These are phyloP conservation scores for Adelges cooleyi DNA, from an alignment of 1,140 invertebrate genomes.

Conservation along the genomic window DNA sequence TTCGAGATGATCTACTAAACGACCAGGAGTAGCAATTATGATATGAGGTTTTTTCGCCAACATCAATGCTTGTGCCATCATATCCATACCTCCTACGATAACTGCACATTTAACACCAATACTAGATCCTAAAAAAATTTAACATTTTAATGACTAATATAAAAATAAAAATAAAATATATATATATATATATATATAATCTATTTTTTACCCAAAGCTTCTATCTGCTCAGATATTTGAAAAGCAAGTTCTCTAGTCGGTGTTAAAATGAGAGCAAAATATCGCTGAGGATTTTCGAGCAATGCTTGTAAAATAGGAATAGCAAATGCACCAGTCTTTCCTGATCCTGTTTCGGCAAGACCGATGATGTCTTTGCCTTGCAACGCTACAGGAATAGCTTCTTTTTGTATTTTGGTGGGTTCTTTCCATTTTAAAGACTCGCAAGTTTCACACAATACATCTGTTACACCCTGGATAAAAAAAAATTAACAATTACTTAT, in stretches of 20 bases:
- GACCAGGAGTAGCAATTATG: conserved; percentile 83
- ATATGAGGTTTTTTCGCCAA: conserved; percentile 93
- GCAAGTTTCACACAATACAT: conserved; percentile 83
- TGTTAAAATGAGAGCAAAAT: conserved; percentile 88
- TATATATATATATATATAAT: no score
- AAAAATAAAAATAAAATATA: neutral
- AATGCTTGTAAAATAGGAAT: conserved; percentile 87
- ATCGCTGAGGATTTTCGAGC: conserved; percentile 78
- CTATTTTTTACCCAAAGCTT: conserved; percentile 61
- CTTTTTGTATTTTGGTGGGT: conserved; percentile 89
- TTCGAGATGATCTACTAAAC: conserved; percentile 80
- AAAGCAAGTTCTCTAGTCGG: conserved; percentile 95
- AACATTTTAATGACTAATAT: neutral
- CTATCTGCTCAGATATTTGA: conserved; percentile 92
- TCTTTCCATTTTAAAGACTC: conserved; percentile 82
- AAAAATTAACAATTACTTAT: no score
- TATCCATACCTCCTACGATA: conserved; percentile 96
- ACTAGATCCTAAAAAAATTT: conserved; percentile 44
- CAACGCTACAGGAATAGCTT: conserved; percentile 81
- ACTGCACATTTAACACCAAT: conserved; percentile 92
- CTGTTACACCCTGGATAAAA: conserved; percentile 67
- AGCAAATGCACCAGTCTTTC: conserved; percentile 96
- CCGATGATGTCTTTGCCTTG: conserved; percentile 91
- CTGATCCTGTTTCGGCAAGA: conserved; percentile 93
- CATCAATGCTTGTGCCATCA: conserved; percentile 81